Percentiles rank a stretch among this genome's conserved stretches.
Evolutionary conservation across 92 coral and sea anemone genomes (phyloP).

Genomic region (Epizoanthus ramosus): DNA sequence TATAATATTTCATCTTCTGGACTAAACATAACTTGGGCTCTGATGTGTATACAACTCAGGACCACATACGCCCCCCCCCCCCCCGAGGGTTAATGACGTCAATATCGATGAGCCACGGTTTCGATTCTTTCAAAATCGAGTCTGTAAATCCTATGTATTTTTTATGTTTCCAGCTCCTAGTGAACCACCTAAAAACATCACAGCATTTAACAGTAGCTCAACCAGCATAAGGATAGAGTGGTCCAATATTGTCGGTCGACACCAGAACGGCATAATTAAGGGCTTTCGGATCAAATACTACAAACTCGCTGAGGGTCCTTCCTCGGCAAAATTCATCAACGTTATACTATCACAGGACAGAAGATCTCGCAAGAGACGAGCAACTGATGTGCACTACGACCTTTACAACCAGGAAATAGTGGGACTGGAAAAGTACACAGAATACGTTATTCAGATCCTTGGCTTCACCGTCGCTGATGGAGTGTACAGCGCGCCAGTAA

Average conservation of each 20-base stretch:
- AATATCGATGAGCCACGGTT: background rate
- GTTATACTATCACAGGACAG: background rate
- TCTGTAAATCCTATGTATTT: background rate
- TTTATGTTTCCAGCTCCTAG: constrained; percentile 13
- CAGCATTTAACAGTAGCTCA: constrained; percentile 26
- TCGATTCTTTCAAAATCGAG: background rate
- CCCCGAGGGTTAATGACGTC: too few species aligned
- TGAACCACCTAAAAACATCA: constrained; percentile 22
- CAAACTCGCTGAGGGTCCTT: constrained; percentile 26
- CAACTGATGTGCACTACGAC: constrained; percentile 25
- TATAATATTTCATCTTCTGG: too few species aligned
- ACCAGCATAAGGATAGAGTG: constrained; percentile 37
- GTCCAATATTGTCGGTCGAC: background rate
- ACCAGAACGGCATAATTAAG: constrained; percentile 17
- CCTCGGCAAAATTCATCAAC: constrained; percentile 10
- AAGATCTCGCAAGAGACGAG: constrained; percentile 20
- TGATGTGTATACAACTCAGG: too few species aligned
- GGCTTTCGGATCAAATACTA: constrained; percentile 39
- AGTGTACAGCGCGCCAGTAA: constrained; percentile 23
- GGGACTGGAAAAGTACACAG: constrained; percentile 39
- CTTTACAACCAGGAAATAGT: constrained; percentile 35
- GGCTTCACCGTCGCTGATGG: constrained; percentile 53
- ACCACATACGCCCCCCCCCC: too few species aligned
- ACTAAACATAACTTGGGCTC: too few species aligned
- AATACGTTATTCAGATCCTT: constrained; percentile 44